Conservation (phyloP, 2,888 invertebrate species). For the Drosophila longiperda region DNA sequence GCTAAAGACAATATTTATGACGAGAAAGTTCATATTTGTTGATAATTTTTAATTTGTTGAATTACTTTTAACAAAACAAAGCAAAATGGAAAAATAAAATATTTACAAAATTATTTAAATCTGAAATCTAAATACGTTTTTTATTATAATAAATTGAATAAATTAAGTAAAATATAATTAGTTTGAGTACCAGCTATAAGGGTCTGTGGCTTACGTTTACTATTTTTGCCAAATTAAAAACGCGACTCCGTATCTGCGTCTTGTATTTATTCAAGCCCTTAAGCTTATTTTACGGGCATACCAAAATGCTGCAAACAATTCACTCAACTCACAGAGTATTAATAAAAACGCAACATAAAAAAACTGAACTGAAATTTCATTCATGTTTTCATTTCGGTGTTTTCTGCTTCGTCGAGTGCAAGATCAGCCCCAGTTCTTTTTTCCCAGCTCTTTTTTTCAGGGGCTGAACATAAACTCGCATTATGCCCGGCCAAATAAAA, state of each 20-base stretch:
- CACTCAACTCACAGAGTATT: constrained; percentile 17
- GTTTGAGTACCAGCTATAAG: neutral
- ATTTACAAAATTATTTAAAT: neutral
- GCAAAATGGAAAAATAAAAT: neutral
- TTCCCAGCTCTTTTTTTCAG: constrained; percentile 13
- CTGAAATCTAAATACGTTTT: neutral
- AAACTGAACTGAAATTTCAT: constrained; percentile 16
- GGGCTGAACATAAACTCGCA: constrained; percentile 68
- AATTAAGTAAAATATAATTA: neutral
- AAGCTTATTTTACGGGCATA: neutral
- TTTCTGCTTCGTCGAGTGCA: constrained; percentile 74
- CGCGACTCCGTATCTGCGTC: neutral
- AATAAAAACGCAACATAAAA: neutral
- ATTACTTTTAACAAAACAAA: neutral
- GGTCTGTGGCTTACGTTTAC: neutral
- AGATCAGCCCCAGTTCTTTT: constrained; percentile 56
- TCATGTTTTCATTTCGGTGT: constrained; percentile 49
- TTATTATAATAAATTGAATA: neutral
- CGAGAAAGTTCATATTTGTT: no score
- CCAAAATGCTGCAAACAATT: neutral
- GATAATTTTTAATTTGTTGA: neutral
- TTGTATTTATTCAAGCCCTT: neutral
- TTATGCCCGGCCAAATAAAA: constrained; percentile 72
- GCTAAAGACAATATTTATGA: neutral
- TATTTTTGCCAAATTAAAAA: neutral